Base-by-base conservation (phyloP, 2,888 invertebrate genomes). In the Drosophila seclusa region DNA sequence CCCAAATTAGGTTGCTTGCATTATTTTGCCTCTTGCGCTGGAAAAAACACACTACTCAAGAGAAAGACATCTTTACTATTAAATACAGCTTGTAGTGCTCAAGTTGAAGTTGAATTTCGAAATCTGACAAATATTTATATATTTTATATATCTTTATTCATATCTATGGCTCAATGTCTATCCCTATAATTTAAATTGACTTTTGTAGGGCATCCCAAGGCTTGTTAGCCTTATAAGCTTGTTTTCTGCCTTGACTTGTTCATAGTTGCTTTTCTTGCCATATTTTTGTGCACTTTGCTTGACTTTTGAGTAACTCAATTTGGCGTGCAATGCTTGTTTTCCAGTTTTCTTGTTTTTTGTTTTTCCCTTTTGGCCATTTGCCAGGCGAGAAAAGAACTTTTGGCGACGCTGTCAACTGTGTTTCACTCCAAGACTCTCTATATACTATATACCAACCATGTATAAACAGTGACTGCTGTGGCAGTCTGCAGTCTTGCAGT, bases 261-360 rank as follows among this genome's bases (percentile, higher is more conserved):
- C 48, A 32, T 13, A 38, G 45, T 53, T 34, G 21, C 6, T 16
- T 36, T 27, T 52, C 21, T 38, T 67, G 21, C 16, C 24, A 38
- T 27, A 36, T 69, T 63, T 58, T 55, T 27, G 18, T 61, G 32
- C 61, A 61, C 57, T 61, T 59, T 67, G 29, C 38, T 61, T 32
- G 57, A 42, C 73, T 73, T 59, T 64, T 65, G 57, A 74, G 68
- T 74, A 78, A 79, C 78, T 79, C 59, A 78, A 76, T 76, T 79
- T 68, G 53, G 58, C 68, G 32, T 67, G 60, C 45, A 66, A 52
- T 64, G 62, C 57, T 21, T 21, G 31, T 6, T 21, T n/a, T 40
- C 31, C 10, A 59, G 50, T 58, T 58, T 18, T 8, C 31, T 8
- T 8, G 4, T 27, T 16, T n/a, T 62, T 54, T 45, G 2, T 42